Evolutionary conservation across 2,797 vertebrate species (phyloP).

Genomic region (Oreochromis grahami): DNA sequence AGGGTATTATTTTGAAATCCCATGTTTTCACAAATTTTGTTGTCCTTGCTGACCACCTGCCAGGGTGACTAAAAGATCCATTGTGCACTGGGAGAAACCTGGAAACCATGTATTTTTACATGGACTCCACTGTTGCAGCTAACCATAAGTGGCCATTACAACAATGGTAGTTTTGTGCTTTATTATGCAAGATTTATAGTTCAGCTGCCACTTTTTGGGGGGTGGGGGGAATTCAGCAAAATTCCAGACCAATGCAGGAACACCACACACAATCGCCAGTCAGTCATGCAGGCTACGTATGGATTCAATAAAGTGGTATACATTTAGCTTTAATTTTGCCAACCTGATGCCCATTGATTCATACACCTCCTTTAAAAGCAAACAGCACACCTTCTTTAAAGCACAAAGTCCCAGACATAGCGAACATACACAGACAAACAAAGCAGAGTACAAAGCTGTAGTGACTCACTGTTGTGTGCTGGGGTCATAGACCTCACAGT

Average conservation of each 20-base stretch:
- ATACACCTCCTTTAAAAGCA: neutral
- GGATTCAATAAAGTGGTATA: neutral
- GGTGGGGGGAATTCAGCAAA: neutral
- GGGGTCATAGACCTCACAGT: conserved; percentile 94
- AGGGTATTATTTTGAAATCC: neutral
- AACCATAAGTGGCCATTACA: neutral
- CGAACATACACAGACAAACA: neutral
- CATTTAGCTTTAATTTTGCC: neutral
- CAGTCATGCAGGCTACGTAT: neutral
- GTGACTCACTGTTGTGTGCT: conserved; percentile 87
- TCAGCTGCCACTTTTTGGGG: neutral
- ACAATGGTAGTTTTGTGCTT: neutral
- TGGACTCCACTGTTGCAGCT: neutral
- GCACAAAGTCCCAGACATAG: neutral
- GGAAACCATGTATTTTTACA: neutral
- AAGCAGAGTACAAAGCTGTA: neutral
- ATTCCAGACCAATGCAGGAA: neutral
- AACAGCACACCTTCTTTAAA: neutral
- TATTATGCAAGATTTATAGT: neutral
- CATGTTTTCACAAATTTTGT: neutral
- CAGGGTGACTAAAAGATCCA: neutral
- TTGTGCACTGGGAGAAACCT: neutral
- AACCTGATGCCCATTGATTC: neutral
- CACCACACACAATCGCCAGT: neutral
- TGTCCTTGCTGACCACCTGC: neutral